Evolutionary conservation across 92 coral and sea anemone genomes (phyloP), one percentile per base, ranked within the genome.

Genomic region (Virgularia gustaviana): DNA sequence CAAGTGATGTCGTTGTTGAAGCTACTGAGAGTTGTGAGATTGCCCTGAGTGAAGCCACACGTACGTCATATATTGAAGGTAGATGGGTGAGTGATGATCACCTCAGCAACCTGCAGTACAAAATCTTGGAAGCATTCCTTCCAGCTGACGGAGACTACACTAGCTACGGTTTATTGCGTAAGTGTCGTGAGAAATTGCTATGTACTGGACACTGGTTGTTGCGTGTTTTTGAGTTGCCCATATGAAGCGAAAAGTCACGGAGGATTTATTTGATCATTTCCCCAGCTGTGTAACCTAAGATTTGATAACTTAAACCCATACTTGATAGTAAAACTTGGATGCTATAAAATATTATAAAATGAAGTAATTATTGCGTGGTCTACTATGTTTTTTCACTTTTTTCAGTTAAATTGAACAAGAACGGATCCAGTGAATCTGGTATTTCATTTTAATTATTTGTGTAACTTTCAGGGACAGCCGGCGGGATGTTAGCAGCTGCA

Each of bases 41-140:
- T 18, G 94, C 89, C 36, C 83, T 92, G 35, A 96, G 94, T 1
- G 98, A 92, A 52, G 98, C 98, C 42, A 92, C 98, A 9, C 79
- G 89, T 41, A 92, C 98, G 2, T 92, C 98, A 2, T 92, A 92
- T 71, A 80, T 92, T 9, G 88, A 83, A 61, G 98, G 98, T 18
- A 87, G 88, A 37, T 92, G 98, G 98, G 81, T 92, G 49, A 85
- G 89, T 24, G 87, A 87, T 49, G 91, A 82, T 53, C 91, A 91
- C 29, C 83, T 83, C 8, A 76, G 76, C 4, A 74, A 78, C 5
- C 67, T 87, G 51, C 94, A 87, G 66, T 88, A 86, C 65, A 79
- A 87, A 36, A 87, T 92, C 57, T 81, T 89, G 10, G 94, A 83
- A 36, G 76, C 88, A 10, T 72, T 67, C 38, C 76, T 92, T 12